A percentile compares a stretch with the other conserved stretches of the same genome.
These are phyloP conservation scores for Mustelus asterias DNA, from an alignment of 2,113 vertebrate species.

Conservation along the genomic window DNA sequence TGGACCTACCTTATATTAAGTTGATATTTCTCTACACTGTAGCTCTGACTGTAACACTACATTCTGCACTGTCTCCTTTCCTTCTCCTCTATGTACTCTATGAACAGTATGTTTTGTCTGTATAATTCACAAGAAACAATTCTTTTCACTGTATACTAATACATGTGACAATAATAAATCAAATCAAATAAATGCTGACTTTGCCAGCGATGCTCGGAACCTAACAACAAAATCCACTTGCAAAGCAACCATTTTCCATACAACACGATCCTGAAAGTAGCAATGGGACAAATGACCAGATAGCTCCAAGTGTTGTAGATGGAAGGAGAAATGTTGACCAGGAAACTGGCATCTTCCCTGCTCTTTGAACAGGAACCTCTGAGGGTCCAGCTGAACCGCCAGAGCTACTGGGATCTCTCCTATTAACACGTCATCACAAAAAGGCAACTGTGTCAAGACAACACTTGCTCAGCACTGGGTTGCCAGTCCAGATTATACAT, in stretches of 20 bases:
- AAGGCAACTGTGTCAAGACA: background rate
- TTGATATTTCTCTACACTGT: too few relatives aligned
- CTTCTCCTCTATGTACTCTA: too few relatives aligned
- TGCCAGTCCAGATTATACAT: background rate
- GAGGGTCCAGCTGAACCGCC: too few relatives aligned
- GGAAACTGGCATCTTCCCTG: background rate
- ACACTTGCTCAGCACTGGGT: background rate
- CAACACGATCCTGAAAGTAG: background rate
- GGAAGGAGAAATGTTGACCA: background rate
- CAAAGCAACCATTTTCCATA: background rate
- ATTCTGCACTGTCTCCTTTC: too few relatives aligned
- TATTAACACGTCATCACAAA: background rate
- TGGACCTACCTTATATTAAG: too few relatives aligned
- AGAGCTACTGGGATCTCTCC: background rate
- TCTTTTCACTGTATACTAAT: too few relatives aligned
- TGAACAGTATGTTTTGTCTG: too few relatives aligned
- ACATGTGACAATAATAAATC: too few relatives aligned
- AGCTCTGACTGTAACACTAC: too few relatives aligned
- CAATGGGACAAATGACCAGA: background rate
- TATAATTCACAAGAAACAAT: too few relatives aligned
- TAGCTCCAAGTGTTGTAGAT: background rate
- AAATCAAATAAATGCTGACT: too few relatives aligned
- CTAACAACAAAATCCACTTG: background rate
- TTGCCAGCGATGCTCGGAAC: too few relatives aligned
- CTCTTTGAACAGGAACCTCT: background rate